A percentile compares a stretch with the other conserved stretches of the same genome.
These are phyloP conservation scores for Xenops minutus DNA, from an alignment of 2,797 vertebrate genomes.

Conservation along the genomic window DNA sequence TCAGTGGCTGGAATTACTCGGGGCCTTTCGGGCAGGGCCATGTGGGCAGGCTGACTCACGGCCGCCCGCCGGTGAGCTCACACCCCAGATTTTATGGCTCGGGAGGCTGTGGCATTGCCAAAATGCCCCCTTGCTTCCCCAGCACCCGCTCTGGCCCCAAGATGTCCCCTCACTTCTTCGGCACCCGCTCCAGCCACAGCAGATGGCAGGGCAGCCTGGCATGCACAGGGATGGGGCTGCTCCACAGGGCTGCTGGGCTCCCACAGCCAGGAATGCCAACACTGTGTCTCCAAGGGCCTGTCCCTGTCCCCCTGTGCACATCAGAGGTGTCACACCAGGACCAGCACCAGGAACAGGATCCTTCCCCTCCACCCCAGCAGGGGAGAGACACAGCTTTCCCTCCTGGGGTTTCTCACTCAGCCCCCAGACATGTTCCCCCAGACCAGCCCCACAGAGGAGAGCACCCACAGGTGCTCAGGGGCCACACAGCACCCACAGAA, in stretches of 20 bases:
- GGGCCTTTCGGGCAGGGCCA: background rate
- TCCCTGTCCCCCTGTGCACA: background rate
- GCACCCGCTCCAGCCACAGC: background rate
- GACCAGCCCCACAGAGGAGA: rapidly evolving
- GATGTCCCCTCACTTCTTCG: background rate
- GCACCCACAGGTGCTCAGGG: background rate
- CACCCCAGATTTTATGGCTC: background rate
- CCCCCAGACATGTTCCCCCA: background rate
- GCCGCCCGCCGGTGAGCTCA: background rate
- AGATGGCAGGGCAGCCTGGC: rapidly evolving
- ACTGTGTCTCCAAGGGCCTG: rapidly evolving
- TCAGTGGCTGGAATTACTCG: background rate
- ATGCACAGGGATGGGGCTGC: rapidly evolving
- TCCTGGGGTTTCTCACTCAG: background rate
- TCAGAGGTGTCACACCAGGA: rapidly evolving
- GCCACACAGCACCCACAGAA: background rate
- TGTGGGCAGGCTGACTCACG: background rate
- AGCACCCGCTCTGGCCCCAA: background rate
- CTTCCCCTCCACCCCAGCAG: rapidly evolving
- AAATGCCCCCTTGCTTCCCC: background rate
- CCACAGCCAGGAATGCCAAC: background rate
- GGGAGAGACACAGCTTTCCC: background rate
- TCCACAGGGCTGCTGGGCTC: background rate
- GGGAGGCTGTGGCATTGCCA: background rate
- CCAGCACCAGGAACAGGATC: background rate